A percentile compares a stretch with the other conserved stretches of the same genome.
Conservation (phyloP, 2,797 vertebrate species). For the Leontocebus nigricollis region DNA sequence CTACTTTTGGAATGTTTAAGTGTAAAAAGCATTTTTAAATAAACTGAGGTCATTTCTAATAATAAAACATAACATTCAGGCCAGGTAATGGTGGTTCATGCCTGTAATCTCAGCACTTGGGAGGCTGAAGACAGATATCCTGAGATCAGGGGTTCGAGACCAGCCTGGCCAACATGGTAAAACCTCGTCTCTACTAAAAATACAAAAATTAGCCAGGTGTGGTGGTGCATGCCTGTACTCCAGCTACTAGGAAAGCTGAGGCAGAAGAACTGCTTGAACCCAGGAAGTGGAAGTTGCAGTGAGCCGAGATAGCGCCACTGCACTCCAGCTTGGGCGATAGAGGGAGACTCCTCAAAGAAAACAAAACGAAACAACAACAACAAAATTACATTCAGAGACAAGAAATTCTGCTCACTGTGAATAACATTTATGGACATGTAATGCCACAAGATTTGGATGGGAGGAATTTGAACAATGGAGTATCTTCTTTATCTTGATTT, state of each 20-base stretch:
- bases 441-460: not conserved
- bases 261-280: not conserved
- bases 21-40: not conserved
- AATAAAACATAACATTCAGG: not conserved
- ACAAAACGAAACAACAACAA: too few relatives aligned
- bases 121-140: not conserved
- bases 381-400: not conserved
- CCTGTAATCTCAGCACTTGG: not conserved
- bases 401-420: not conserved
- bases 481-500: not conserved
- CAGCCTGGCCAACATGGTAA: not conserved
- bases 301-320: not conserved
- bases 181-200: not conserved
- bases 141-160: not conserved
- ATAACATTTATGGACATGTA: not conserved
- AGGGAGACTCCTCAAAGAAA: not conserved
- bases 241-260: not conserved
- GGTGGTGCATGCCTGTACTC: not conserved
- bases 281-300: not conserved
- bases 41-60: not conserved
- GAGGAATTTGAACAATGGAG: not conserved
- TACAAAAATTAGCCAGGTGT: not conserved
- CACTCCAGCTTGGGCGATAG: not conserved
- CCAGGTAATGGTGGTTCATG: not conserved
- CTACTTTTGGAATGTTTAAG: not conserved